phyloP scores from a whole-genome alignment of 2,797 vertebrate species.

The Miichthys miiuy region DNA sequence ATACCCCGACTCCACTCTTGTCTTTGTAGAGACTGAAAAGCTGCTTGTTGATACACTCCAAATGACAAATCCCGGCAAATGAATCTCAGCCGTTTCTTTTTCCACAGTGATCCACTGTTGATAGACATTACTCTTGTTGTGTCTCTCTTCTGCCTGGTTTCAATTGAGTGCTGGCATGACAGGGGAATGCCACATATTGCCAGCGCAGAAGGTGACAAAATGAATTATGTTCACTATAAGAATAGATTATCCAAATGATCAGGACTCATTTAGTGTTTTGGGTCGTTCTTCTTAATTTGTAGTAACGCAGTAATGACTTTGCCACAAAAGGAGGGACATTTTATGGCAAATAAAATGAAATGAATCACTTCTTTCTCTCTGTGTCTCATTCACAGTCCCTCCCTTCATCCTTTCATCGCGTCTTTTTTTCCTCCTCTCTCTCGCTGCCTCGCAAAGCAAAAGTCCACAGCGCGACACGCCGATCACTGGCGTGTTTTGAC shows the following conservation, averaged over 20 bases:
- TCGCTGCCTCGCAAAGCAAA: slow-evolving; percentile 37
- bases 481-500: slow-evolving; percentile 65
- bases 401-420: slow-evolving; percentile 50
- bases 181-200: slow-evolving; percentile 50
- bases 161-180: slow-evolving; percentile 53
- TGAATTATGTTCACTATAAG: slow-evolving; percentile 29
- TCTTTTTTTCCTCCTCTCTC: background rate
- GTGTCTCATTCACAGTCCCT: slow-evolving; percentile 28
- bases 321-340: background rate
- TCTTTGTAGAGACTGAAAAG: slow-evolving; percentile 14
- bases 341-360: background rate
- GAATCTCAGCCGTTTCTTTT: slow-evolving; percentile 33
- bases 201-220: slow-evolving; percentile 39
- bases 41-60: slow-evolving; percentile 40
- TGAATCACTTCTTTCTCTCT: slow-evolving; percentile 14
- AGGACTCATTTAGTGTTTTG: background rate
- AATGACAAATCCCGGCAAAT: slow-evolving; percentile 37
- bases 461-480: slow-evolving; percentile 34
- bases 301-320: background rate
- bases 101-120: slow-evolving; percentile 34
- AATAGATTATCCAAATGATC: slow-evolving; percentile 6
- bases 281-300: slow-evolving; percentile 1
- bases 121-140: slow-evolving; percentile 33
- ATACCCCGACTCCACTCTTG: background rate
- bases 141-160: slow-evolving; percentile 57